Evolutionary conservation across 2,888 invertebrate genomes (phyloP).

Genomic region (Anagyrus pseudococci): DNA sequence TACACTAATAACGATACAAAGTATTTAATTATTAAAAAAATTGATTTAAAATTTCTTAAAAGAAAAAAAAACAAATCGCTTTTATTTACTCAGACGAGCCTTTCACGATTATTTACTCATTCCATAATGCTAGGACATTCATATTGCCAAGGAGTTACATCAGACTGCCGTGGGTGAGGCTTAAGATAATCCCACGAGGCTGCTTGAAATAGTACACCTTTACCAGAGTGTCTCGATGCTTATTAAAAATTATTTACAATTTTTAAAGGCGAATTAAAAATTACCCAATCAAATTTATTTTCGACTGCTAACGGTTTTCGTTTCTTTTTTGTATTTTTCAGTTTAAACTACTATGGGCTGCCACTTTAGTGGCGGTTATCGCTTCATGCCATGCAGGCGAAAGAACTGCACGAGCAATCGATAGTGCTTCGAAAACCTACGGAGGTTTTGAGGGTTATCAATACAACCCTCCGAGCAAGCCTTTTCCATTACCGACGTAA

Average conservation of each 20-base stretch:
- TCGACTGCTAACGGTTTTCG: not conserved
- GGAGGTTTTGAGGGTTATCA: conserved; percentile 49
- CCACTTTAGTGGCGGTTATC: conserved; percentile 55
- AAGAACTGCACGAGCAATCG: conserved; percentile 54
- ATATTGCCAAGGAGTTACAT: conserved; percentile 42
- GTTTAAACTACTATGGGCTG: conserved; percentile 55
- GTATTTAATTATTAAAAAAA: no score
- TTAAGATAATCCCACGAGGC: conserved; percentile 53
- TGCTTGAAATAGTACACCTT: conserved; percentile 17
- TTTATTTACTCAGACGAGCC: no score
- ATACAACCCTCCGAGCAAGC: conserved; percentile 49
- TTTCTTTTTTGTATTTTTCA: conserved; percentile 41
- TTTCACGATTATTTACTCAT: conserved; percentile 52
- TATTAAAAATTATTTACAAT: no score
- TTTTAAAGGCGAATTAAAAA: no score
- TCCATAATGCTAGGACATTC: conserved; percentile 36
- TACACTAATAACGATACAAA: no score
- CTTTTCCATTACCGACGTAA: conserved; percentile 53
- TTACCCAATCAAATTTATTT: no score
- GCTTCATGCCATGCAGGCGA: conserved; percentile 51
- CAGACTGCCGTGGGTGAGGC: conserved; percentile 51
- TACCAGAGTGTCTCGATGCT: no score
- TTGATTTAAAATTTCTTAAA: no score
- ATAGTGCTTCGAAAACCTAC: conserved; percentile 38
- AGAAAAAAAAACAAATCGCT: no score